A percentile compares a stretch with the other conserved stretches of the same genome.
phyloP scores from a whole-genome alignment of 2,888 invertebrate genomes.

The Noctua pronuba region DNA sequence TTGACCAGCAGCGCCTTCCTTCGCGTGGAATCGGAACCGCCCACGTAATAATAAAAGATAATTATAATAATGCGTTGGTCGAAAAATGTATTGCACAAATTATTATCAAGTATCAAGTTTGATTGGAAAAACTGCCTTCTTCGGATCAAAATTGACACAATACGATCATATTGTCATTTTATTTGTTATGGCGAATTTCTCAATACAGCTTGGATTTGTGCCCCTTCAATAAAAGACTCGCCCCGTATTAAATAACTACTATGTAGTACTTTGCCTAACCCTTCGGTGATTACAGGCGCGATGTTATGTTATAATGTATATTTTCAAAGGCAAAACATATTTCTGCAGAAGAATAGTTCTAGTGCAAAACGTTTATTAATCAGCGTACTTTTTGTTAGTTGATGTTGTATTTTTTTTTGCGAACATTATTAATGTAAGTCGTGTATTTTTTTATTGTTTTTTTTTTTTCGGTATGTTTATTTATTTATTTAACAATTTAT shows the following conservation, averaged over 20 bases:
- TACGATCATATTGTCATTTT: neutral
- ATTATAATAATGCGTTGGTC: neutral
- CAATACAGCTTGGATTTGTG: neutral
- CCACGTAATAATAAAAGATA: neutral
- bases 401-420: neutral
- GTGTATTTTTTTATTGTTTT: neutral
- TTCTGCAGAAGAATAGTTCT: neutral
- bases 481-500: too few species aligned
- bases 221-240: neutral
- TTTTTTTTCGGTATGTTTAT: neutral
- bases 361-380: constrained; percentile 1
- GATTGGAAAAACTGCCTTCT: neutral
- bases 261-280: neutral
- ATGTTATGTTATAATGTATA: neutral
- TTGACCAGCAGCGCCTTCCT: neutral
- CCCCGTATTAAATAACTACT: too few species aligned
- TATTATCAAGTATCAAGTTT: neutral
- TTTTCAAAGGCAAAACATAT: neutral
- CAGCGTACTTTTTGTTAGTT: neutral
- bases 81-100: neutral
- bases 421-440: neutral
- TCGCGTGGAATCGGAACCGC: neutral
- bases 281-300: neutral
- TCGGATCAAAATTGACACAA: neutral
- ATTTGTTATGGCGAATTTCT: neutral